phyloP scores from a whole-genome alignment of 1,140 invertebrate genomes.

The Pissodes strobi region DNA sequence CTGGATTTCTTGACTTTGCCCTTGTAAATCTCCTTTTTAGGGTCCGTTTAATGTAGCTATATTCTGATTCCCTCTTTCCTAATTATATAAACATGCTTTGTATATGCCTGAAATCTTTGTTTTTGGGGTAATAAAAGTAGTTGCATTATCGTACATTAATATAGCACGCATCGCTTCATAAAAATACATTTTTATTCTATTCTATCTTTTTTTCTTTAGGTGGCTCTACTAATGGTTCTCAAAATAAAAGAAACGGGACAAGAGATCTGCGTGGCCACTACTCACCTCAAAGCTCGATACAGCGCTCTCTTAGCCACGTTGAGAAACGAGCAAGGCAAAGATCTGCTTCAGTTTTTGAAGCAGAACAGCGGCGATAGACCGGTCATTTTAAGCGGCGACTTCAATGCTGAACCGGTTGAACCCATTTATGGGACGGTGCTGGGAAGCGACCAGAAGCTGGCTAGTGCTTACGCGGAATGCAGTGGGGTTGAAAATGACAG shows the following conservation, averaged over 20 bases:
- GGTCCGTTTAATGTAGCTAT: too few species aligned
- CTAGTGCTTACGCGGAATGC: conserved; percentile 60
- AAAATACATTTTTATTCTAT: too few species aligned
- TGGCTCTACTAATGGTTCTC: conserved; percentile 66
- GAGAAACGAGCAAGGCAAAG: conserved; percentile 76
- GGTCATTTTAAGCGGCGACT: conserved; percentile 75
- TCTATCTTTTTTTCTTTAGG: conserved; percentile 58
- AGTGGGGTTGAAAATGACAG: conserved; percentile 20
- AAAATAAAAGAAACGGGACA: conserved; percentile 60
- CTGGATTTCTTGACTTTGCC: too few species aligned
- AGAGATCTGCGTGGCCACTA: conserved; percentile 72
- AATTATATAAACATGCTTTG: too few species aligned
- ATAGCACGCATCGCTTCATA: too few species aligned
- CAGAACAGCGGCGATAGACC: conserved; percentile 61
- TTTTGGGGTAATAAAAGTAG: too few species aligned
- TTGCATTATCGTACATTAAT: too few species aligned
- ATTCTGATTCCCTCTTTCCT: too few species aligned
- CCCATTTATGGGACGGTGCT: conserved; percentile 70
- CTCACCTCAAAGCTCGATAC: conserved; percentile 78
- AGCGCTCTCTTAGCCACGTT: conserved; percentile 71
- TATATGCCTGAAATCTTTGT: too few species aligned
- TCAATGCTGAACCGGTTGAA: conserved; percentile 78
- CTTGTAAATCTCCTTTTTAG: too few species aligned
- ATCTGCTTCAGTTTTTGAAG: conserved; percentile 67
- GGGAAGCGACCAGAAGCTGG: conserved; percentile 56